Evolutionary conservation across 2,113 vertebrate species (phyloP), one percentile per base, ranked within the genome.

Genomic region (Vombatus ursinus): DNA sequence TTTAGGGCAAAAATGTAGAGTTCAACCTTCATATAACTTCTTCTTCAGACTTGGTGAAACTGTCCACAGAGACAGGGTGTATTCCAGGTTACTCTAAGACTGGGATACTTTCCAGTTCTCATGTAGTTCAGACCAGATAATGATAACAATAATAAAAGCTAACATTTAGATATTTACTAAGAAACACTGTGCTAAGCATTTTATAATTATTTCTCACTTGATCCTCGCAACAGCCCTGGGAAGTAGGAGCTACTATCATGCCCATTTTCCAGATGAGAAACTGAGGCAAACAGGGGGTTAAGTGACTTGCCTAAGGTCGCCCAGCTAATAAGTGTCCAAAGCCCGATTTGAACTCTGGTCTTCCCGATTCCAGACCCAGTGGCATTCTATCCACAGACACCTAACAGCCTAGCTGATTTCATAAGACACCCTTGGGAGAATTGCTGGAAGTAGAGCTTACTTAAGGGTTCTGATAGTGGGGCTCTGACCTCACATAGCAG

Each of bases 101-200:
- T 14, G 31, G 61, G 61, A 31, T 31, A 68, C 61, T 68, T 12
- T 0, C 2, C 3, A 1, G 0, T 4, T 8, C 4, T 0, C 0
- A 0, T 84, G 37, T 77, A 89, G 52, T 93, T 53, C 50, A 52
- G 52, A 77, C 48, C 25, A 61, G 57, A 61, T 31, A 16, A 68
- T 68, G 12, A 68, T 68, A 37, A 37, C 12, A 37, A 68, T 37
- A 37, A 16, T 68, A 68, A 68, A 68, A 37, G 4, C 12, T 3
- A 54, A 37, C 31, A 37, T 68, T 68, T 68, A 14, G 3, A 14
- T 68, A 68, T 68, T 68, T 68, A 37, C 31, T 68, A 14, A 37
- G 61, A 5, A 31, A 31, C 61, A 14, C 31, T 16, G 12, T 37
- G 61, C 31, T 68, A 37, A 68, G 61, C 61, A 68, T 37, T 68